These are phyloP conservation scores for Laothoe populi DNA, from an alignment of 2,888 invertebrate genomes.

Conservation along the genomic window DNA sequence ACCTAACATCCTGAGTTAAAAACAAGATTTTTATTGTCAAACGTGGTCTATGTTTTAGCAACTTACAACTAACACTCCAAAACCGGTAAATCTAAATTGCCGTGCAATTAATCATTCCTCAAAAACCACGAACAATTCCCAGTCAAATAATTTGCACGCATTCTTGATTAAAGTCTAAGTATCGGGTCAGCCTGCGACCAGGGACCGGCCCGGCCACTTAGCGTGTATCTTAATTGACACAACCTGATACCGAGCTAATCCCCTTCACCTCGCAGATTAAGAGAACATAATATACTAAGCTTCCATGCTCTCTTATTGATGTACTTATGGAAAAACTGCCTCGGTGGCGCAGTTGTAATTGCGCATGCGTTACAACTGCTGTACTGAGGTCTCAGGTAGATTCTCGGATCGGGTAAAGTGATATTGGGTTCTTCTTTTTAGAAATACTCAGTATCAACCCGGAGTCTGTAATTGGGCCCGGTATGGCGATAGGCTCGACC, in stretches of 20 bases:
- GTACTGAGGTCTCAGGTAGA: no score
- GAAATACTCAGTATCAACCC: no score
- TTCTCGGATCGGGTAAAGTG: no score
- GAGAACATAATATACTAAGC: background rate
- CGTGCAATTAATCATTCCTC: background rate
- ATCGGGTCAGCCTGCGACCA: background rate
- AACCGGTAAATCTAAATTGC: background rate
- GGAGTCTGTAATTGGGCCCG: no score
- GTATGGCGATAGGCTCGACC: no score
- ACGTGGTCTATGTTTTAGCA: no score
- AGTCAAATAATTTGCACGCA: background rate
- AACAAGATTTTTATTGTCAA: no score
- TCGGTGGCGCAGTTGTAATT: no score
- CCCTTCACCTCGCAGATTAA: conserved; percentile 11
- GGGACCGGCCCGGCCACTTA: conserved; percentile 29
- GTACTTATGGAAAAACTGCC: no score
- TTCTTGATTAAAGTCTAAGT: background rate
- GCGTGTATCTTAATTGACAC: conserved; percentile 23
- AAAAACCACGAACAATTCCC: background rate
- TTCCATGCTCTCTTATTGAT: background rate
- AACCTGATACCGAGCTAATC: conserved; percentile 13
- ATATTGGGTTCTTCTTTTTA: no score
- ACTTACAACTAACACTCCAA: background rate
- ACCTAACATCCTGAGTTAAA: no score
- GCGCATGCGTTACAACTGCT: no score